Evolutionary conservation across 2,113 vertebrate genomes (phyloP).

Genomic region (Balaenoptera acutorostrata): DNA sequence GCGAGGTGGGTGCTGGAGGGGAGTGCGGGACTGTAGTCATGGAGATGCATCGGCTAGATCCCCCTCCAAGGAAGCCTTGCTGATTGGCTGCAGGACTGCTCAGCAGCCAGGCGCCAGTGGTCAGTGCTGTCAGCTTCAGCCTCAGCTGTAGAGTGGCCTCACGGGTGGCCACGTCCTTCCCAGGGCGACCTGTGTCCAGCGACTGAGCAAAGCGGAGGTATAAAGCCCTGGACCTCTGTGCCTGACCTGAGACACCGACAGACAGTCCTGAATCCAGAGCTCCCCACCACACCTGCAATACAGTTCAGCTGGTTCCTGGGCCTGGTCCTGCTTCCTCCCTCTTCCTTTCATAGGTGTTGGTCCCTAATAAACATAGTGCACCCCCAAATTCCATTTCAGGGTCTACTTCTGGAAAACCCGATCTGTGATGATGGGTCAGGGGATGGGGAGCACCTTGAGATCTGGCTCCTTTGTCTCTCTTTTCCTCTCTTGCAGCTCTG

Average conservation of each 20-base stretch:
- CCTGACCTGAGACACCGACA: not conserved
- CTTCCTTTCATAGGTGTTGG: not conserved
- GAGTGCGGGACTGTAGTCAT: accelerated
- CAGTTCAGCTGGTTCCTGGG: not conserved
- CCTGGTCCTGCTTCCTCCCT: not conserved
- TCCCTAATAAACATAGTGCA: not conserved
- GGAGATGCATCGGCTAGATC: not conserved
- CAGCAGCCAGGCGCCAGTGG: not conserved
- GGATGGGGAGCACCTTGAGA: not conserved
- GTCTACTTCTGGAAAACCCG: not conserved
- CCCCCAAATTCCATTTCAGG: not conserved
- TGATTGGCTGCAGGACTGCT: not conserved
- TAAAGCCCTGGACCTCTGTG: not conserved
- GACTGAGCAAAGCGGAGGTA: accelerated
- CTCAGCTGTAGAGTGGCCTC: not conserved
- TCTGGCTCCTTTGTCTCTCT: not conserved
- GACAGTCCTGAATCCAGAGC: too few species aligned
- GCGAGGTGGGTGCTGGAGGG: not conserved
- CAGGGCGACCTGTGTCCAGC: not conserved
- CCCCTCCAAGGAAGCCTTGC: not conserved
- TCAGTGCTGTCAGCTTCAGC: not conserved
- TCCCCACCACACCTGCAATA: not conserved
- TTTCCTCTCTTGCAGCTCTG: not conserved
- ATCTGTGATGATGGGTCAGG: not conserved
- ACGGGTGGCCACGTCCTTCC: not conserved